phyloP scores from a whole-genome alignment of 2,888 invertebrate genomes.

The Acronicta psi region DNA sequence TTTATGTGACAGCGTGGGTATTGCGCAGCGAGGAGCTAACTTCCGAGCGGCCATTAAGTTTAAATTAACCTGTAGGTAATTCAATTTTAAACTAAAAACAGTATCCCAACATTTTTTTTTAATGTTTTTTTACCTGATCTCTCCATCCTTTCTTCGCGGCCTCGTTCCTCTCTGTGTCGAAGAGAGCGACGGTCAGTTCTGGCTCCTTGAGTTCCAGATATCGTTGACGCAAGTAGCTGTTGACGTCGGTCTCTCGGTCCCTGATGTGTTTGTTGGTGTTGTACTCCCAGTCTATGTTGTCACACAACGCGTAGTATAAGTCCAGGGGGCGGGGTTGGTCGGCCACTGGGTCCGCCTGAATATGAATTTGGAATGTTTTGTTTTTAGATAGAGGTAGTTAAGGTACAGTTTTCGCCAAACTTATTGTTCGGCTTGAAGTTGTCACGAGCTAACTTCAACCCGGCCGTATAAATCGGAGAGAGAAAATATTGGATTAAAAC shows the following conservation, averaged over 20 bases:
- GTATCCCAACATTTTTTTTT: too few species aligned
- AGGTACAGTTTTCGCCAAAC: too few species aligned
- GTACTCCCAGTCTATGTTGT: constrained; percentile 90
- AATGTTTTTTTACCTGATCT: constrained; percentile 75
- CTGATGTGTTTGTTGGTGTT: constrained; percentile 86
- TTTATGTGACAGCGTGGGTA: too few species aligned
- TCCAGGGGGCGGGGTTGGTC: constrained; percentile 90
- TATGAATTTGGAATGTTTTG: not conserved
- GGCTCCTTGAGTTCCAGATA: constrained; percentile 84
- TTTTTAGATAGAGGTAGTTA: not conserved
- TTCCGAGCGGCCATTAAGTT: too few species aligned
- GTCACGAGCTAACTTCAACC: too few species aligned
- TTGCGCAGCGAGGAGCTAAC: too few species aligned
- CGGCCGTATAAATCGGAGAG: too few species aligned
- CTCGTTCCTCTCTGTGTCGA: constrained; percentile 87
- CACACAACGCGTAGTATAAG: constrained; percentile 90
- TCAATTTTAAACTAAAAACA: too few species aligned
- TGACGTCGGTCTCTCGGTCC: constrained; percentile 81
- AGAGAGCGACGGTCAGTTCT: constrained; percentile 80
- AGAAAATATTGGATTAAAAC: too few species aligned
- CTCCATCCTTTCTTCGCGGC: constrained; percentile 84
- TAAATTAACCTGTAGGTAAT: too few species aligned
- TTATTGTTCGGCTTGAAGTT: too few species aligned
- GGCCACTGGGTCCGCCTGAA: constrained; percentile 90
- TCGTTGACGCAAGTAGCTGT: constrained; percentile 76